phyloP scores from a whole-genome alignment of 2,113 vertebrate genomes.

The Naja naja region DNA sequence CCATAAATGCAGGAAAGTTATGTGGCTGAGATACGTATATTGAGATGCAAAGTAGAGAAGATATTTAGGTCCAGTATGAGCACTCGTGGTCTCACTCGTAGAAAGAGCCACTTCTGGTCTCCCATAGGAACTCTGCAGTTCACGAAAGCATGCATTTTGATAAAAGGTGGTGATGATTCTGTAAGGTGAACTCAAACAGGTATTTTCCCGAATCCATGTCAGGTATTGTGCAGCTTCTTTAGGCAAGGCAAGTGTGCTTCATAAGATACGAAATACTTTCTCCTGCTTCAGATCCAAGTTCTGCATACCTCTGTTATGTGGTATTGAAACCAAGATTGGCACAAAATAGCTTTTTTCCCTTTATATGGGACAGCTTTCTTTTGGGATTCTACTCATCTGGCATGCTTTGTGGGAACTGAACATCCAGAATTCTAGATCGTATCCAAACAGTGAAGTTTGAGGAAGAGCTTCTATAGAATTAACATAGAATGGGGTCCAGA shows the following conservation, averaged over 20 bases:
- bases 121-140: background rate
- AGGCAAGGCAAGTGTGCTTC: background rate
- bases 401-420: background rate
- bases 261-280: background rate
- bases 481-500: background rate
- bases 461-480: background rate
- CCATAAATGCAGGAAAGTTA: background rate
- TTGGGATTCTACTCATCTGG: background rate
- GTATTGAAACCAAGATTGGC: background rate
- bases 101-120: background rate
- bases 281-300: background rate
- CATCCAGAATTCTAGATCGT: background rate
- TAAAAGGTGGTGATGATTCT: background rate
- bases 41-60: background rate
- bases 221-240: background rate
- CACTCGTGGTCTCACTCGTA: background rate
- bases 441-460: background rate
- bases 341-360: background rate
- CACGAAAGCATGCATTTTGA: background rate
- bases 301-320: background rate
- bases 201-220: background rate
- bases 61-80: background rate
- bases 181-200: background rate
- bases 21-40: background rate
- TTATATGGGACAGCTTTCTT: background rate